Evolutionary conservation across 2,888 invertebrate species (phyloP).

Genomic region (Diarsia mendica): DNA sequence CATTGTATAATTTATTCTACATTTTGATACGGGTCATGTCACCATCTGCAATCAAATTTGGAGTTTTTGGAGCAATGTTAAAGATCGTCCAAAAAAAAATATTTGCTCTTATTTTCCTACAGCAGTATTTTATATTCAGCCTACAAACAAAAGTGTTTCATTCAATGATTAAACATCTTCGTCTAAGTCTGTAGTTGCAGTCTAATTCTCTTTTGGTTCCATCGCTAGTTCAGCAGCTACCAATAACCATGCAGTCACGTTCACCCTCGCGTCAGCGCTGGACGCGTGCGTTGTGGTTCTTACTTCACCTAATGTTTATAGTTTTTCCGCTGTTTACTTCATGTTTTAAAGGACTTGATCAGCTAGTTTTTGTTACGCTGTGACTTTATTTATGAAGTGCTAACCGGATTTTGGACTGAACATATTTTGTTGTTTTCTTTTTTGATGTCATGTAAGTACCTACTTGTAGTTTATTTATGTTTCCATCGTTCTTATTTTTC

Average conservation of each 20-base stretch:
- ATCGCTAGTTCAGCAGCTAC: conserved; percentile 66
- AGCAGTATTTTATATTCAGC: not conserved
- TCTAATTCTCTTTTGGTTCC: conserved; percentile 70
- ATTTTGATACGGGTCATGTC: not conserved
- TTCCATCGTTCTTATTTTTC: conserved; percentile 22
- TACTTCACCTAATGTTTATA: conserved; percentile 63
- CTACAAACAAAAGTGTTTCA: not conserved
- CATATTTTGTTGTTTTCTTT: conserved; percentile 49
- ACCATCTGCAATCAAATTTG: not conserved
- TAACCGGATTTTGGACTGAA: conserved; percentile 67
- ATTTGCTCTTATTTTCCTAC: not conserved
- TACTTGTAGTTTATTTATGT: conserved; percentile 53
- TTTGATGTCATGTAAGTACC: conserved; percentile 68
- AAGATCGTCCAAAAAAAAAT: not conserved
- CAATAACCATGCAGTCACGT: conserved; percentile 76
- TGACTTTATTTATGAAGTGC: conserved; percentile 70
- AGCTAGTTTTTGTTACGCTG: conserved; percentile 60
- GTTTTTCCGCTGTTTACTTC: conserved; percentile 63
- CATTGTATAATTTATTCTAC: conserved; percentile 2
- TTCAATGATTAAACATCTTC: conserved; percentile 18
- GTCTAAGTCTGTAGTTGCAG: conserved; percentile 66
- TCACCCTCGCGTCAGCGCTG: conserved; percentile 75
- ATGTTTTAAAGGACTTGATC: conserved; percentile 58
- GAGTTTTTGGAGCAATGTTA: not conserved
- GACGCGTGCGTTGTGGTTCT: conserved; percentile 76